A percentile compares a stretch with the other conserved stretches of the same genome.
phyloP scores from a whole-genome alignment of 64 coral and sea anemone species.

The Platygyra sinensis region DNA sequence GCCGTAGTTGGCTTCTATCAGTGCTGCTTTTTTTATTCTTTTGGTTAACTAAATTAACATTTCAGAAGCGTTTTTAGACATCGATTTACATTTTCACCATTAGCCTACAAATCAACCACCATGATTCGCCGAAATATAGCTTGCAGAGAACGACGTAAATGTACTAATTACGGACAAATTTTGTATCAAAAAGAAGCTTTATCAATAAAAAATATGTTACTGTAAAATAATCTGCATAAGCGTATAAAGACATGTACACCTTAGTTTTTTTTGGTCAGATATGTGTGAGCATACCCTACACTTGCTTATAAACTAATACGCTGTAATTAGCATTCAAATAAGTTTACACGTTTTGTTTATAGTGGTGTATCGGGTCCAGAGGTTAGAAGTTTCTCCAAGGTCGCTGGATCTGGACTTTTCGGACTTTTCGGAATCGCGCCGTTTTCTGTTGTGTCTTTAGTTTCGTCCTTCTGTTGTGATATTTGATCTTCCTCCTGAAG shows the following conservation, averaged over 20 bases:
- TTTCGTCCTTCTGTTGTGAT: background rate
- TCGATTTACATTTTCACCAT: background rate
- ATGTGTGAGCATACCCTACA: too few relatives aligned
- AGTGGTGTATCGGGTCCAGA: background rate
- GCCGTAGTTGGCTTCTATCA: background rate
- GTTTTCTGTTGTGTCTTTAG: background rate
- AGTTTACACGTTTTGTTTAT: background rate
- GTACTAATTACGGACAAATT: background rate
- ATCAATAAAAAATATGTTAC: slow-evolving; percentile 14
- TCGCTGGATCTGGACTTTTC: background rate
- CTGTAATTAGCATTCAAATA: background rate
- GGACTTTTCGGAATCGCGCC: background rate
- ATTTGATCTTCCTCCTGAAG: background rate
- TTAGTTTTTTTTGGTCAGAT: background rate
- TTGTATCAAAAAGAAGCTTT: slow-evolving; percentile 15
- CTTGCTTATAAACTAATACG: background rate
- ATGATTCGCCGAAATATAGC: background rate
- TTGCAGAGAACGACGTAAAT: background rate
- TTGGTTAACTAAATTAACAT: background rate
- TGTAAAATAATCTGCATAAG: slow-evolving; percentile 7
- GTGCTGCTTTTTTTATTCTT: background rate
- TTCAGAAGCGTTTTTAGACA: background rate
- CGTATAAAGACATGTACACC: background rate
- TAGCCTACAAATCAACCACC: background rate
- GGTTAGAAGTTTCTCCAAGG: slow-evolving; percentile 1